Evolutionary conservation across 2,888 invertebrate species (phyloP), one percentile per base, ranked within the genome.

Genomic region (Ormyrus nitidulus): DNA sequence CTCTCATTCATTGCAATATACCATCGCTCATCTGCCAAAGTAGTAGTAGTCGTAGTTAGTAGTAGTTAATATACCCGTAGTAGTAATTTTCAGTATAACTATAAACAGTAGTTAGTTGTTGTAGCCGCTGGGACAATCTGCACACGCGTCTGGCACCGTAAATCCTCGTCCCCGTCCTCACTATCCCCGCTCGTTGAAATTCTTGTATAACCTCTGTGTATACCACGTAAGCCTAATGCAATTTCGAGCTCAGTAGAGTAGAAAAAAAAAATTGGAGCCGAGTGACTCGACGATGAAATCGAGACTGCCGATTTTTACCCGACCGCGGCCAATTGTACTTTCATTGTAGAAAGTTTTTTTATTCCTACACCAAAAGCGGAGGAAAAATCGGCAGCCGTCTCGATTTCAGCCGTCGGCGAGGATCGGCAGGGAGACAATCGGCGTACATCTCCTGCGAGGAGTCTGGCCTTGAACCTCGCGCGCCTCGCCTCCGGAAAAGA

Each of bases 71-170:
- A 19, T 0, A 59, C 8, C 13, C 8, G 34, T 59, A 59, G 7
- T 61, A 34, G 34, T 34, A 61, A 19, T 59, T 51, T 3, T 56
- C 34, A 53, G n/a, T 53, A 53, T 4, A 62, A 46, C 64, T 34
- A 44, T 48, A 34, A n/a, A 56, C 51, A 61, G 71, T 59, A 34
- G 34, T 34, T 34, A 34, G 71, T 79, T 80, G 77, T 65, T 82
- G 70, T 80, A 80, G 83, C 78, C 81, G 80, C 84, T 84, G 80
- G 84, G 83, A 83, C 81, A 82, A 72, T 76, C 64, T 83, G 83
- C 83, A 83, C 78, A 72, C 79, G 81, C 76, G 81, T 81, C 81
- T 81, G 73, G 81, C 81, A 81, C 81, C 81, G 75, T 73, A 69
- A 54, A 70, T 44, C 54, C 56, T 56, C 56, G 64, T 56, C 69